Base-by-base conservation (phyloP, 2,797 vertebrate genomes). In the Scleropages formosus region DNA sequence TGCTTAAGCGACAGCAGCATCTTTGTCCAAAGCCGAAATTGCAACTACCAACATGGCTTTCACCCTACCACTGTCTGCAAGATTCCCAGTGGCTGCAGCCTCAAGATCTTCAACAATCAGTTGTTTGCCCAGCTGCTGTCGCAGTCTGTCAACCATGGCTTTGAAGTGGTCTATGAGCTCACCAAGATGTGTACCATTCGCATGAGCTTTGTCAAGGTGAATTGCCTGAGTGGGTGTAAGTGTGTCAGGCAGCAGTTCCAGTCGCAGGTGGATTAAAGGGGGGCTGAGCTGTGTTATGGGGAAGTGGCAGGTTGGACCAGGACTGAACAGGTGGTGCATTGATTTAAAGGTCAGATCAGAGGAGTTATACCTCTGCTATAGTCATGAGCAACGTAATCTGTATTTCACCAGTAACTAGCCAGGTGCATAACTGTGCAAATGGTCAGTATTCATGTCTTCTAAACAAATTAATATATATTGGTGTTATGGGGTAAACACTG, bases 101-200 rank as follows among this genome's bases (percentile, higher is more conserved):
- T 99, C 68, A 98, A 98, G 93, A 96, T 99, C 86, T 99, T 98
- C 86, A 99, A 98, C 91, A 99, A 99, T 91, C 97, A 99, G 89
- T 94, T 98, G 80, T 99, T 99, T 0, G 96, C 97, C 4, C 96
- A 98, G 89, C 92, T 99, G 74, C 93, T 99, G 0, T 95, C 97
- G 0, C 97, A 99, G 88, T 98, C 97, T 0, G 97, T 99, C 39
- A 98, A 96, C 87, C 96, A 98, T 0, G 97, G 97, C 72, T 99
- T 99, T 1, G 97, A 99, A 86, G 97, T 97, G 3, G 97, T 99
- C 6, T 99, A 99, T 18, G 97, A 99, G 84, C 90, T 99, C 79
- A 99, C 97, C 0, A 99, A 99, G 92, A 98, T 98, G 97, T 99
- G 97, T 77, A 98, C 96, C 20, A 97, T 99, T 83, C 91, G 97